Evolutionary conservation across 2,797 vertebrate genomes (phyloP), one percentile per base, ranked within the genome.

Genomic region (Acanthis flammea): DNA sequence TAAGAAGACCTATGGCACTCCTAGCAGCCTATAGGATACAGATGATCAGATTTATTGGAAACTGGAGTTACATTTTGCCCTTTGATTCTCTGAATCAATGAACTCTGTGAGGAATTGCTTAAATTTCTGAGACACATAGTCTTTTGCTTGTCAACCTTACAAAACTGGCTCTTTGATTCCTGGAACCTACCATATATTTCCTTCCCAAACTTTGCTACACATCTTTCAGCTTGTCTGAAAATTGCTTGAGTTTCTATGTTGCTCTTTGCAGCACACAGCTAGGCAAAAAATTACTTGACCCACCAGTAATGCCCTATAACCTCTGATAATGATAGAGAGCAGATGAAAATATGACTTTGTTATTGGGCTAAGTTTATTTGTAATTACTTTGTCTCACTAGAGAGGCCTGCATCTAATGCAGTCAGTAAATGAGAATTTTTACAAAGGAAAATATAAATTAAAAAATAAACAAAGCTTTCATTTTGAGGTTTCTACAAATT

Each of bases 241-340:
- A 83, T 73, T 51, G 7, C 14, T 76, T 61, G 14, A 76, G 17
- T 86, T 76, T 79, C 48, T 80, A 0, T 44, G 23, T n/a, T 90
- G 39, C 14, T 58, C 7, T 83, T 57, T 5, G 1, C 35, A 65
- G n/a, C 1, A 2, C 27, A 60, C 1, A 3, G 7, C 10, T 71
- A 19, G 47, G n/a, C 6, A 66, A 54, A 31, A 78, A 44, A n/a
- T 60, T 1, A 78, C 19, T 15, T 82, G 58, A 72, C 35, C 5
- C 67, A 23, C 6, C 5, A 33, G 18, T 70, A 76, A 50, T 44
- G 16, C 3, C 31, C 82, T 63, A 44, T 31, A 31, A 16, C 3
- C 14, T 65, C 18, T 67, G 5, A 53, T 61, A 87, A 21, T 73
- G 30, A 39, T 12, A 55, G 39, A 57, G 17, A 61, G 27, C 22